Conservation (phyloP, 2,113 vertebrate species). For the Hyaena hyaena region DNA sequence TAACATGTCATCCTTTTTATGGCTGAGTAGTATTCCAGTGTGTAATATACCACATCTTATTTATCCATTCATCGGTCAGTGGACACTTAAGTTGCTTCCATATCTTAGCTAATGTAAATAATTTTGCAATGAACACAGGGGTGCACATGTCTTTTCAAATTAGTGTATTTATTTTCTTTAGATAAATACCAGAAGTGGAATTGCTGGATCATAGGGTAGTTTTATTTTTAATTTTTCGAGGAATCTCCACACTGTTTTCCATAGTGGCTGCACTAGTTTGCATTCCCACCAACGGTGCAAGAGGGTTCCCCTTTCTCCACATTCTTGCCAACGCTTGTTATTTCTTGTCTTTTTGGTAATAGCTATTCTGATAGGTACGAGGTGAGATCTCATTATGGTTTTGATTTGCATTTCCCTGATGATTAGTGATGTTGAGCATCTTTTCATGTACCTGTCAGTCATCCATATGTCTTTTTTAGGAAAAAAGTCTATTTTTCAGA, state of each 20-base stretch:
- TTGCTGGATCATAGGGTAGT: neutral
- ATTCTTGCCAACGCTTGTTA: neutral
- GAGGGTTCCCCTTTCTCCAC: neutral
- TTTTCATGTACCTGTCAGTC: neutral
- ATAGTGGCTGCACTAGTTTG: neutral
- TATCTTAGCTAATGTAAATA: neutral
- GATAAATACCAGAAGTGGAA: neutral
- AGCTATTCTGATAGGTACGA: neutral
- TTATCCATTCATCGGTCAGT: neutral
- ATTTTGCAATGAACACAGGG: neutral
- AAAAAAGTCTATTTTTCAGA: neutral
- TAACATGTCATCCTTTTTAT: neutral
- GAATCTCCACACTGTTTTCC: neutral
- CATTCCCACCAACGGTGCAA: neutral
- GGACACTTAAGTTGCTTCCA: neutral
- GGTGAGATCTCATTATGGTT: neutral
- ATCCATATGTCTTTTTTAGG: neutral
- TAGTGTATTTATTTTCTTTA: neutral
- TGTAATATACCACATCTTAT: neutral
- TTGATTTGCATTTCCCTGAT: neutral
- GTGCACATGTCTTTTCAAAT: neutral
- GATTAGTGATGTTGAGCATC: neutral
- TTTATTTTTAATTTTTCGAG: neutral
- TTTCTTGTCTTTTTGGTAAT: neutral
- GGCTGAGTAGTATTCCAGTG: neutral